phyloP scores from a whole-genome alignment of 2,797 vertebrate species.

The Odontamblyopus lacepedii region DNA sequence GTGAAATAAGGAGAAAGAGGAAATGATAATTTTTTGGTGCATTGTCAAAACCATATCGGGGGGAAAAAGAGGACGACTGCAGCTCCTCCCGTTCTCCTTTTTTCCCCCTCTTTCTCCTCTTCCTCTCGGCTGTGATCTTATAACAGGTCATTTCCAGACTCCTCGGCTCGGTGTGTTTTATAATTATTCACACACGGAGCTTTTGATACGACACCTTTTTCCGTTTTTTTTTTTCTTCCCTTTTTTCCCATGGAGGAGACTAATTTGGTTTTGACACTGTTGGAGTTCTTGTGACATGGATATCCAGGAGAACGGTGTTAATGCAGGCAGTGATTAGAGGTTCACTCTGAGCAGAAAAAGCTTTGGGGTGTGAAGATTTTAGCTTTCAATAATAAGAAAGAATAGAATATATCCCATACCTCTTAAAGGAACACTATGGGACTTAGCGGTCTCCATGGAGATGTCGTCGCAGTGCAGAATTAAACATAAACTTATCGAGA shows the following conservation, averaged over 20 bases:
- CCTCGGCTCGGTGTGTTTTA: not conserved
- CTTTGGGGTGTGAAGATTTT: not conserved
- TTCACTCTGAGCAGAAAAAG: not conserved
- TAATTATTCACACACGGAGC: not conserved
- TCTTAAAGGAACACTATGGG: not conserved
- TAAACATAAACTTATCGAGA: no score
- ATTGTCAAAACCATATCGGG: not conserved
- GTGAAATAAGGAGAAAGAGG: not conserved
- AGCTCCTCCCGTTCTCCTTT: not conserved
- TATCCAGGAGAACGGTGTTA: not conserved
- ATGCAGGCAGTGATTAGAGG: not conserved
- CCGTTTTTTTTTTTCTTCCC: no score
- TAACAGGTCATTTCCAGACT: constrained; percentile 2
- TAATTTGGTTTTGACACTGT: not conserved
- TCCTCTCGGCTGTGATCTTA: not conserved
- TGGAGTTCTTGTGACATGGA: not conserved
- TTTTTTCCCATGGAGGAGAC: not conserved
- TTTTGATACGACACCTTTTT: constrained; percentile 1
- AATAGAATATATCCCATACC: not conserved
- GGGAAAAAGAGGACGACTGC: no score
- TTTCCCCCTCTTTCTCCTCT: not conserved
- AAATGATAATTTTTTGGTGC: not conserved
- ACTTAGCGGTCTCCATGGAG: no score
- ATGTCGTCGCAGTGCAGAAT: no score
- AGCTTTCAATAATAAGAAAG: no score